Conservation (phyloP, 1,140 invertebrate genomes). For the Drosophila melanogaster region DNA sequence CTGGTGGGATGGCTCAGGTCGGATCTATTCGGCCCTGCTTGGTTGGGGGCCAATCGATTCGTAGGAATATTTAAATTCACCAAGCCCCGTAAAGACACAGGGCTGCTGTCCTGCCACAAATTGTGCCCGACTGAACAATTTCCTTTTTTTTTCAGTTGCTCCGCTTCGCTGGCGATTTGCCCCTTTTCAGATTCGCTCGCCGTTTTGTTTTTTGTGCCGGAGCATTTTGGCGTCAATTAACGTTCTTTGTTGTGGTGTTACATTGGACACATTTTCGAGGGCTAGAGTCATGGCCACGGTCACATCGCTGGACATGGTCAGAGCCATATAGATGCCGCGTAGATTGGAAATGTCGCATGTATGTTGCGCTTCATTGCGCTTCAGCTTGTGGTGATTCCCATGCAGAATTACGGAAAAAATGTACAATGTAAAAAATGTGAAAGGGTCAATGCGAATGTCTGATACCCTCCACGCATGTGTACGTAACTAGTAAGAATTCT, state of each 20-base stretch:
- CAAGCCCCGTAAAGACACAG: slow-evolving; percentile 41
- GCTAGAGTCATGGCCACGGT: slow-evolving; percentile 46
- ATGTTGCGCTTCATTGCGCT: slow-evolving; percentile 72
- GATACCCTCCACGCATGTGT: slow-evolving; percentile 10
- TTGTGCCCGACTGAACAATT: slow-evolving; percentile 64
- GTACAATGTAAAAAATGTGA: background rate
- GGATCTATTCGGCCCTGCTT: slow-evolving; percentile 7
- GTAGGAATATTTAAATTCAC: slow-evolving; percentile 53
- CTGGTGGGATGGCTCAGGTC: slow-evolving; percentile 13
- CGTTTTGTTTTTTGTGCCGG: slow-evolving; percentile 38
- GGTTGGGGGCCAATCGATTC: background rate
- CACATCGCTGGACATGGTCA: slow-evolving; percentile 49
- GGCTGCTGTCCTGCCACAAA: slow-evolving; percentile 22
- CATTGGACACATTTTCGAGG: slow-evolving; percentile 78
- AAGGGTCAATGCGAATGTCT: background rate
- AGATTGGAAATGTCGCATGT: slow-evolving; percentile 67
- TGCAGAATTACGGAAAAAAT: slow-evolving; percentile 28
- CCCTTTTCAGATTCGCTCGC: slow-evolving; percentile 10
- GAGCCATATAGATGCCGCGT: slow-evolving; percentile 48
- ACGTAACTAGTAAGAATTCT: background rate
- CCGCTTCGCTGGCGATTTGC: slow-evolving; percentile 14
- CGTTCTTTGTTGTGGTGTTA: slow-evolving; percentile 84
- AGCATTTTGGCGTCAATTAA: slow-evolving; percentile 82
- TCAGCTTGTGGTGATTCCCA: slow-evolving; percentile 45
- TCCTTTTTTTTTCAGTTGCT: slow-evolving; percentile 61